Evolutionary conservation across 2,888 invertebrate genomes (phyloP).

Genomic region (Trichogramma evanescens): DNA sequence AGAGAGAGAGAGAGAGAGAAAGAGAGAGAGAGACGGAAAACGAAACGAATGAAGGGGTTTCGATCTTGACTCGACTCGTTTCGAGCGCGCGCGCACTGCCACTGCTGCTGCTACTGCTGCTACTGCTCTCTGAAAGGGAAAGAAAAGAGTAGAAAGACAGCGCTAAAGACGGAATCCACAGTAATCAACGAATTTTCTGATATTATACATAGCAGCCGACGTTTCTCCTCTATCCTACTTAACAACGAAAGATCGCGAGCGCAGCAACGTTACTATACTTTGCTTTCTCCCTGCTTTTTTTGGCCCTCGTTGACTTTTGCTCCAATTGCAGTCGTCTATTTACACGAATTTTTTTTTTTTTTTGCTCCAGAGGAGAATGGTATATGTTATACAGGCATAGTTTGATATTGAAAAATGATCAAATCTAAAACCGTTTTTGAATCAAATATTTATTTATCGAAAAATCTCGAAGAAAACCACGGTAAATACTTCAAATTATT

Average conservation of each 20-base stretch:
- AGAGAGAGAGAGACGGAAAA: slow-evolving; percentile 23
- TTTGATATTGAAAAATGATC: too few relatives aligned
- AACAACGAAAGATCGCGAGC: slow-evolving; percentile 24
- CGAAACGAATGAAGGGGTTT: slow-evolving; percentile 21
- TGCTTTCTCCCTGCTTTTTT: slow-evolving; percentile 23
- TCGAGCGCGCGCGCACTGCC: too few relatives aligned
- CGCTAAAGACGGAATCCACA: slow-evolving; percentile 41
- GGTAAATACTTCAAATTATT: too few relatives aligned
- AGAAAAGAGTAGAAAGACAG: slow-evolving; percentile 37
- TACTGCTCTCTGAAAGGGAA: slow-evolving; percentile 31
- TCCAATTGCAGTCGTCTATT: background rate
- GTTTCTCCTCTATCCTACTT: slow-evolving; percentile 21
- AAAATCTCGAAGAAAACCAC: too few relatives aligned
- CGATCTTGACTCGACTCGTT: background rate
- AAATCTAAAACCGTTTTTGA: too few relatives aligned
- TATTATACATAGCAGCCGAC: slow-evolving; percentile 7
- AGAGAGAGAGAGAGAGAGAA: too few relatives aligned
- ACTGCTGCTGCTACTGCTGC: slow-evolving; percentile 9
- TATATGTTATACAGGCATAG: too few relatives aligned
- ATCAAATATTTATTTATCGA: too few relatives aligned
- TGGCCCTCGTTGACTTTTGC: background rate
- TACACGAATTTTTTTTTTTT: slow-evolving; percentile 13
- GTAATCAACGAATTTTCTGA: slow-evolving; percentile 40
- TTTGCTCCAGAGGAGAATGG: background rate
- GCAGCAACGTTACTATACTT: slow-evolving; percentile 32